A percentile compares a stretch with the other conserved stretches of the same genome.
Conservation (phyloP, 2,888 invertebrate species). For the Microctonus hyperodae region DNA sequence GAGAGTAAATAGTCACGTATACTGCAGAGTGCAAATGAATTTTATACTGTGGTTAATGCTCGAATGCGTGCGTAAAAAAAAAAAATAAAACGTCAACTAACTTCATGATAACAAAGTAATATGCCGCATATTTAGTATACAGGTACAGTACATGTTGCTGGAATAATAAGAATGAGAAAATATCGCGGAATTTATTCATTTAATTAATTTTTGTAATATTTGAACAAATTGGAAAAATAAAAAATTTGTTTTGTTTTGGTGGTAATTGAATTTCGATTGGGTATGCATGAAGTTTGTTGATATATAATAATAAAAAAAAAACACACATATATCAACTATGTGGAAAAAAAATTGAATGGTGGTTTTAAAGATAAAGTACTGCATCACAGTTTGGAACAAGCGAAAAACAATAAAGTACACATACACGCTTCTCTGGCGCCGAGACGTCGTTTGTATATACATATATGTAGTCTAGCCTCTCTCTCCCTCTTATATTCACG, state of each 20-base stretch:
- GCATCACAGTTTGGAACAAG: not conserved
- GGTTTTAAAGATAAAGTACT: not conserved
- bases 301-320: not conserved
- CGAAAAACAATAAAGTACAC: constrained; percentile 3
- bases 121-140: not conserved
- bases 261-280: not conserved
- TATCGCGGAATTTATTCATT: not conserved
- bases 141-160: not conserved
- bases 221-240: not conserved
- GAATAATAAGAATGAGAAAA: not conserved
- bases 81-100: not conserved
- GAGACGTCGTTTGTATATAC: constrained; percentile 1
- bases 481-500: not conserved
- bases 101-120: not conserved
- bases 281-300: not conserved
- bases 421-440: not conserved
- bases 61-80: not conserved
- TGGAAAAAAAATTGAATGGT: not conserved
- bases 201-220: not conserved
- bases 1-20: constrained; percentile 22
- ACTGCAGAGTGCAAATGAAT: not conserved
- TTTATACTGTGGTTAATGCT: not conserved
- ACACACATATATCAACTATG: too few species aligned
- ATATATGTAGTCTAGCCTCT: not conserved
- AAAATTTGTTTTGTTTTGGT: not conserved